Percentiles rank a stretch among this genome's conserved stretches.
These are phyloP conservation scores for Dryobates pubescens DNA, from an alignment of 2,797 vertebrate genomes.

Conservation along the genomic window DNA sequence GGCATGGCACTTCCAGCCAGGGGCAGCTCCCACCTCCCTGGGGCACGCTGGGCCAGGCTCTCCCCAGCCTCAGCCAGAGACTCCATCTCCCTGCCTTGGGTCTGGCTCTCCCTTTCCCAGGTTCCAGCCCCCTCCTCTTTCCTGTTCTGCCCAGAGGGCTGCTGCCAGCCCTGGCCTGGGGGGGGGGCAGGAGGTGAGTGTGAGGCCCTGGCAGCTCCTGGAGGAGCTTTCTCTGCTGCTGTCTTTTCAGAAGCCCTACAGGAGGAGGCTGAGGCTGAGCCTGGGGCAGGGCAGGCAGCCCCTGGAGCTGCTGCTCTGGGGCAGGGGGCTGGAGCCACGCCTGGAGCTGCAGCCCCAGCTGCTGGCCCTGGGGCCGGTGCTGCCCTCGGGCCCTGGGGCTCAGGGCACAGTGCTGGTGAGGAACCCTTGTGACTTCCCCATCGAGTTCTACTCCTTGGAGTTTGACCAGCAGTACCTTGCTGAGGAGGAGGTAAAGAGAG, in stretches of 20 bases:
- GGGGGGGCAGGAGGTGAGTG: not conserved
- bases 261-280: constrained; percentile 74
- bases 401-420: constrained; percentile 81
- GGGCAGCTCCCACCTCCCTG: no score
- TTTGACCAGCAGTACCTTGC: constrained; percentile 86
- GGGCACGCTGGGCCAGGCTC: no score
- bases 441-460: constrained; percentile 92
- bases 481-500: constrained; percentile 86
- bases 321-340: constrained; percentile 83
- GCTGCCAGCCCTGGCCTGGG: not conserved
- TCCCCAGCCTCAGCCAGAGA: no score
- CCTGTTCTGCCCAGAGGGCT: not conserved
- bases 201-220: not conserved
- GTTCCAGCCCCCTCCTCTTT: no score
- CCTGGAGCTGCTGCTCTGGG: constrained; percentile 77
- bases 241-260: constrained; percentile 82
- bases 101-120: no score
- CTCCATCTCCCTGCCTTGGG: no score
- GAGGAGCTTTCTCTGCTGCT: not conserved
- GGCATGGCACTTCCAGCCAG: no score
- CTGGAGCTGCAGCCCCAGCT: constrained; percentile 81
- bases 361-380: constrained; percentile 82
- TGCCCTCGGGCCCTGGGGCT: constrained; percentile 75
- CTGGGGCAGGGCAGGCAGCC: constrained; percentile 80
- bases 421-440: constrained; percentile 88